Base-by-base conservation (phyloP, 2,797 vertebrate species). In the Pachyuromys duprasi region DNA sequence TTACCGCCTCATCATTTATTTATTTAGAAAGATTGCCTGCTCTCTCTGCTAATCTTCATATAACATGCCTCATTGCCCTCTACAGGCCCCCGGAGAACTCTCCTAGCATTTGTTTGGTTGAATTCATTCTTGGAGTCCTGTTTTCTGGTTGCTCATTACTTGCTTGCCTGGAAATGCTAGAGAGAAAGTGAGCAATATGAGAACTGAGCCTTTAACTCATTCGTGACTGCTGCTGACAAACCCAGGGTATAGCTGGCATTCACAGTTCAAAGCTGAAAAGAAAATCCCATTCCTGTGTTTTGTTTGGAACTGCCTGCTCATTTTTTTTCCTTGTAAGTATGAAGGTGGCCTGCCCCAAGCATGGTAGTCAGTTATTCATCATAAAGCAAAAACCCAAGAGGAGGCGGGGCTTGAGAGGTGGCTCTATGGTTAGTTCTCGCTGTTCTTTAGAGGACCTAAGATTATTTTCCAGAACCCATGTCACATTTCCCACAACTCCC, bases 41-140 rank as follows among this genome's bases (percentile, higher is more conserved):
- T 87, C 90, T 91, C 36, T 74, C 57, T 57, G 82, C 93, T 96
- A 70, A 97, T 95, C 95, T 94, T 90, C 93, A 63, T 79, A 36
- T 75, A 78, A 70, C 93, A 94, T 33, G 92, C 93, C 88, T 94
- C 95, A 94, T 90, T 96, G 96, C 93, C 72, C 82, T 26, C 93
- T 57, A 87, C 80, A 94, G 93, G 93, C 89, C 95, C 90, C 24
- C 3, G 15, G 82, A 94, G 95, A 86, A 31, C 91, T 82, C 67
- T 31, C 3, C 0, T 22, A 78, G 62, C 78, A 22, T 89, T 94
- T 90, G 76, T 94, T 93, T 39, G 74, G 81, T 70, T 60, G 42
- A 78, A 90, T 97, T 95, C 78, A 55, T 92, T 93, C 93, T 79
- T 42, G 33, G 81, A 79, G 94, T 65, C 84, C 84, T 80, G 70